A percentile compares a stretch with the other conserved stretches of the same genome.
phyloP scores from a whole-genome alignment of 2,113 vertebrate species.

The Paraplagusia blochii region DNA sequence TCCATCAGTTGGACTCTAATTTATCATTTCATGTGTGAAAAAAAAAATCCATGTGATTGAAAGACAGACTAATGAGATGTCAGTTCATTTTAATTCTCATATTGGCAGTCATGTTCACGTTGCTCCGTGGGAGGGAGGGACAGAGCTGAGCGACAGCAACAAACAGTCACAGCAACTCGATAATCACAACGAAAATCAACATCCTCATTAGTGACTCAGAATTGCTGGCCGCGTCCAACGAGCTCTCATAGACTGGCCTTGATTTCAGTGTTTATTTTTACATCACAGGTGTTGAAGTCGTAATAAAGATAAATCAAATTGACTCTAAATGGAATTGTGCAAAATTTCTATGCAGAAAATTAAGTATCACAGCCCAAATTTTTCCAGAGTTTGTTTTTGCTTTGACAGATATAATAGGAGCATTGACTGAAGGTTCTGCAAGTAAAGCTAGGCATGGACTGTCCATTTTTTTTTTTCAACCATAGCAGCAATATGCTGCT shows the following conservation, averaged over 20 bases:
- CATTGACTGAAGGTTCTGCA: too few species aligned
- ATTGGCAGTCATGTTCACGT: conserved; percentile 66
- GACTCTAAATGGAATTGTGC: too few species aligned
- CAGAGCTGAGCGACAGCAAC: conserved; percentile 61
- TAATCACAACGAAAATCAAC: conserved; percentile 71
- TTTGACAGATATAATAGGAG: too few species aligned
- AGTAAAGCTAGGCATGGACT: too few species aligned
- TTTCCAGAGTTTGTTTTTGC: too few species aligned
- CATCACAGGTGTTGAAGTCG: too few species aligned
- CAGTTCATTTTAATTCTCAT: conserved; percentile 65
- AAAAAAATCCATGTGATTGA: conserved; percentile 41
- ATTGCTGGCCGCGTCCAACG: conserved; percentile 57
- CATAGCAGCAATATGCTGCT: too few species aligned
- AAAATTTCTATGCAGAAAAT: too few species aligned
- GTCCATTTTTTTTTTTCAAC: too few species aligned
- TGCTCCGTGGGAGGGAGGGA: conserved; percentile 56
- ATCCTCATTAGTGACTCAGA: conserved; percentile 69
- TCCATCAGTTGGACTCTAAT: conserved; percentile 2
- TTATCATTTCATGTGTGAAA: conserved; percentile 44
- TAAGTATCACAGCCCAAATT: too few species aligned
- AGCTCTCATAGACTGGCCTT: conserved; percentile 49
- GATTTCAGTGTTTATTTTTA: conserved; percentile 50
- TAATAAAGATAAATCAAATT: too few species aligned
- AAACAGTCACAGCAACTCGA: conserved; percentile 57
- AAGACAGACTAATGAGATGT: conserved; percentile 66